Evolutionary conservation across 35 echinoderm and acorn worm species (phyloP).

Genomic region (Lytechinus pictus): DNA sequence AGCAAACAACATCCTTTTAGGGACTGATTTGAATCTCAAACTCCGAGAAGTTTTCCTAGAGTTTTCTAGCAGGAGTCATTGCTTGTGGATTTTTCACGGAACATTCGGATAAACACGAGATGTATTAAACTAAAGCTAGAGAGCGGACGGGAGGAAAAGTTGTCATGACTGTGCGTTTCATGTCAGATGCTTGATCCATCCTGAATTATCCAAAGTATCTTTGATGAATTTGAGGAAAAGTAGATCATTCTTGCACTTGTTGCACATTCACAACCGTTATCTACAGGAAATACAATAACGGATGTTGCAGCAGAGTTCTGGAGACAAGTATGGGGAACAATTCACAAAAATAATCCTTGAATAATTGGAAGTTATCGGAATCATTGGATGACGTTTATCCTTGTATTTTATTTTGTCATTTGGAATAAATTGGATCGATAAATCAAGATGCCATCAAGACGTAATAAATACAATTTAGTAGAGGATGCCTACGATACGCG

Average conservation of each 20-base stretch:
- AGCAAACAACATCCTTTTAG: neutral
- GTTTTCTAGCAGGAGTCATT: neutral
- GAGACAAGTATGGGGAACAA: neutral
- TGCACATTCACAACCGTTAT: neutral
- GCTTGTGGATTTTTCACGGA: neutral
- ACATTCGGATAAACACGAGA: neutral
- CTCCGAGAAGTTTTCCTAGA: neutral
- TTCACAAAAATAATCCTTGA: neutral
- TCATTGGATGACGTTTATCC: neutral
- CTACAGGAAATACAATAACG: neutral
- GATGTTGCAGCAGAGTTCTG: neutral
- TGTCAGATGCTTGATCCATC: neutral
- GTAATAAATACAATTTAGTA: constrained; percentile 96
- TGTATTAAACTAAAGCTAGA: neutral
- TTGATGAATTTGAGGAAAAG: neutral
- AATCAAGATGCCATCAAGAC: constrained; percentile 71
- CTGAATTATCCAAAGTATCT: neutral
- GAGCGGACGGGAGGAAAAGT: neutral
- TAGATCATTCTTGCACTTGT: neutral
- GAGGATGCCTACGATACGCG: constrained; percentile 98
- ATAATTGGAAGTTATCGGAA: neutral
- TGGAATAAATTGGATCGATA: constrained; percentile 12
- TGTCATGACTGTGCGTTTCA: neutral
- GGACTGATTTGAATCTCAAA: neutral
- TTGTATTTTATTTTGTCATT: neutral